Conservation (phyloP, 1,140 invertebrate genomes). For the Drosophila micromelanica region DNA sequence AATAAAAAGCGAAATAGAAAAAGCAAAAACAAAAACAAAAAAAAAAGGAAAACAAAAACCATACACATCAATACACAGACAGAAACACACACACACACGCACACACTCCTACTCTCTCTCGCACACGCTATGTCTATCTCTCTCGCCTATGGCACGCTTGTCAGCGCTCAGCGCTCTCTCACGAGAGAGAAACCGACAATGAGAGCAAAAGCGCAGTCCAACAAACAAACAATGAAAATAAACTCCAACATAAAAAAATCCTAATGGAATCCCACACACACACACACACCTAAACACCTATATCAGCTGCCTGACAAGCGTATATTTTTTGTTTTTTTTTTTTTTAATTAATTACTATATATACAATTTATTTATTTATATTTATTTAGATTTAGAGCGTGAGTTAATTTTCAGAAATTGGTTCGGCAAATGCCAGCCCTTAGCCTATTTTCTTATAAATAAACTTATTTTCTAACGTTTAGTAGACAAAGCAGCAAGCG, state of each 20-base stretch:
- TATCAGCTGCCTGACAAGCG: slow-evolving; percentile 52
- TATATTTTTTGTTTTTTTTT: slow-evolving; percentile 80
- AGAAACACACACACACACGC: slow-evolving; percentile 27
- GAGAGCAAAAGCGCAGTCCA: too few relatives aligned
- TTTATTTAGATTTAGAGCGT: slow-evolving; percentile 78
- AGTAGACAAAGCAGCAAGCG: slow-evolving; percentile 32
- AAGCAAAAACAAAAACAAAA: slow-evolving; percentile 3
- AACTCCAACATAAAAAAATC: background rate
- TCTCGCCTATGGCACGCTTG: slow-evolving; percentile 24
- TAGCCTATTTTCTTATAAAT: slow-evolving; percentile 45
- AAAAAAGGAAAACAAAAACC: slow-evolving; percentile 71
- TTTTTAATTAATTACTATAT: slow-evolving; percentile 74
- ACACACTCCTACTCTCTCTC: slow-evolving; percentile 29
- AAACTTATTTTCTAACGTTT: slow-evolving; percentile 36
- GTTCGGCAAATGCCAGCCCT: slow-evolving; percentile 14
- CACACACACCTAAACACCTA: slow-evolving; percentile 21
- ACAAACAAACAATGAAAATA: too few relatives aligned
- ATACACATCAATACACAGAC: slow-evolving; percentile 59
- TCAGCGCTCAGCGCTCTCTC: slow-evolving; percentile 37
- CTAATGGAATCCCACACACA: slow-evolving; percentile 16
- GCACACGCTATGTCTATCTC: slow-evolving; percentile 52
- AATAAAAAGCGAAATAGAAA: slow-evolving; percentile 8
- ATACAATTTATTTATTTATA: slow-evolving; percentile 83
- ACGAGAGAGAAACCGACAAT: slow-evolving; percentile 31
- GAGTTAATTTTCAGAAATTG: slow-evolving; percentile 51